phyloP scores from a whole-genome alignment of 2,888 invertebrate genomes.

The Drosophila meridionalis region DNA sequence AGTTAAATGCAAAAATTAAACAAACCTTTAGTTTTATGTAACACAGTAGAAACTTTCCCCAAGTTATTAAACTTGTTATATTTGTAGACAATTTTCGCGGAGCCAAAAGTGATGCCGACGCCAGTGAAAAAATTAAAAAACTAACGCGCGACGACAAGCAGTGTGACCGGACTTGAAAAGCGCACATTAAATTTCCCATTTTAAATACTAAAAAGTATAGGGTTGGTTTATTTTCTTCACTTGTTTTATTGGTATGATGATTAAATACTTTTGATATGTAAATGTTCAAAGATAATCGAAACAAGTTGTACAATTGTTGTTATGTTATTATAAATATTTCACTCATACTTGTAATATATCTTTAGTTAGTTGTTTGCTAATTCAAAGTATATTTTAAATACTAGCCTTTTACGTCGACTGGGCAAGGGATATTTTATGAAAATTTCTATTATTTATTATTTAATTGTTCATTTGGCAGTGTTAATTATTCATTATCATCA shows the following conservation, averaged over 20 bases:
- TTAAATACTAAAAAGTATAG: not conserved
- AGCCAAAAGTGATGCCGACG: slow-evolving; percentile 55
- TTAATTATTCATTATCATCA: not conserved
- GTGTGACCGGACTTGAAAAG: slow-evolving; percentile 39
- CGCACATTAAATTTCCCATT: not conserved
- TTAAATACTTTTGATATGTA: not conserved
- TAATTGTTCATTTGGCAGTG: not conserved
- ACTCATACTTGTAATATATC: not conserved
- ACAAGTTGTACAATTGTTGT: not conserved
- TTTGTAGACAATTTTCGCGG: not conserved
- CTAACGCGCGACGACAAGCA: slow-evolving; percentile 52
- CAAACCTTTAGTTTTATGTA: slow-evolving; percentile 58
- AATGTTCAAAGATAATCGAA: not conserved
- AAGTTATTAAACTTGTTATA: slow-evolving; percentile 4
- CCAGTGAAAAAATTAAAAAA: slow-evolving; percentile 67
- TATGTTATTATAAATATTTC: not conserved
- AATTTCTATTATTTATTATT: not conserved
- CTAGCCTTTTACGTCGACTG: not conserved
- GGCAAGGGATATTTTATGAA: not conserved
- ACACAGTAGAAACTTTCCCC: not conserved
- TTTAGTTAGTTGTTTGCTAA: not conserved
- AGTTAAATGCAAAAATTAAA: not conserved
- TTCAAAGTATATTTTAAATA: not conserved
- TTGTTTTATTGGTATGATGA: not conserved
- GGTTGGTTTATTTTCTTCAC: not conserved